Base-by-base conservation (phyloP, 2,888 invertebrate genomes). In the Drosophila peninsularis region DNA sequence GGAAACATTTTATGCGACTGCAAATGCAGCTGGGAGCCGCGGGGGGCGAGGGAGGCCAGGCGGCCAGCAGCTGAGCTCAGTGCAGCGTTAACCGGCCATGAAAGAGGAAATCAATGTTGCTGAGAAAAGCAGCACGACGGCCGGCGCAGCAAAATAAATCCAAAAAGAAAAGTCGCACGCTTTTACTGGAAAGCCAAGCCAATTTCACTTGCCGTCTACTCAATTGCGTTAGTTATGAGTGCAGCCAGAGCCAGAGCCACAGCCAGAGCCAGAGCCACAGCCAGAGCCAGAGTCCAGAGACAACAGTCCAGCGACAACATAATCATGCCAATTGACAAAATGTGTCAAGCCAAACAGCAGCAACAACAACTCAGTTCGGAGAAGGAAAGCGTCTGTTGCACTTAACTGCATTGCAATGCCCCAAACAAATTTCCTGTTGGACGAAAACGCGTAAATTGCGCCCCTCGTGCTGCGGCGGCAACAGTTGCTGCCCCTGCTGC, bases 71-170 rank as follows among this genome's bases (percentile, higher is more conserved):
- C 62, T 21, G 62, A 52, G 62, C 62, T 21, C 36, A 37, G 57
- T 49, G 63, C 53, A 65, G 37, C 65, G 65, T 5, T 71, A 86
- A 82, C 82, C 87, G 82, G 82, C 82, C 85, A 82, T 82, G 88
- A 83, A 83, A 83, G 82, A 83, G 82, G 82, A 83, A 83, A 83
- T 83, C 82, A 83, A 88, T 85, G 85, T 82, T 79, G 85, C 71
- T 65, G 63, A 49, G 73, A 68, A 78, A 77, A 71, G 77, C 77
- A 45, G 57, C 61, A 54, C 62, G 73, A 61, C 82, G 60, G 50
- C 32, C 45, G n/a, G 24, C 14, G n/a, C 24, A 17, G 34, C 6
- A 30, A 30, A 11, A 17, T 7, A 32, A 30, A 30, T 13, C 17
- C 14, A 50, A 50, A 50, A 70, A 73, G 70, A 85, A 82, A 85